Evolutionary conservation across 2,888 invertebrate species (phyloP), one percentile per base, ranked within the genome.

Genomic region (Lamproptera curius): DNA sequence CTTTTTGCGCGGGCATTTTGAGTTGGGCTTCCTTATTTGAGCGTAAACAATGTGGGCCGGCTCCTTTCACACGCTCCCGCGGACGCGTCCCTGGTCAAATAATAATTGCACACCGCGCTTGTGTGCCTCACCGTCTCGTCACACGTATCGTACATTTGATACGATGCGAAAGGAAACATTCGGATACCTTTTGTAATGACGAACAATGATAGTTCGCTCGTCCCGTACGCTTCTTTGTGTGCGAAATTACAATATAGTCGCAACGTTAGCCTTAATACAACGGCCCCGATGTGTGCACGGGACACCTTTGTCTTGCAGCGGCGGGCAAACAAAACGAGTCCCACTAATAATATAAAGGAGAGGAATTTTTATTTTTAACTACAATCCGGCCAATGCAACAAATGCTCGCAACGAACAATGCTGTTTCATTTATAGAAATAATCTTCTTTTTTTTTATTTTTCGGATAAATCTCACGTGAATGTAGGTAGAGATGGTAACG

Each of bases 201-300:
- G 84, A 85, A 86, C 86, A 86, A 85, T 85, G 84, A 87, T 86
- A 86, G 85, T 87, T 86, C 85, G 86, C 80, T 75, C 81, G 84
- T 84, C 79, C 85, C 78, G 75, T 81, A 79, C 81, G n/a, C 81
- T 78, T 62, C 77, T 87, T 85, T 86, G 86, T 87, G 85, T 83
- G 85, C 83, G 67, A 86, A 86, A 86, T 87, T 86, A 86, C 86
- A 86, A 86, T 87, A 81, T 81, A 80, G 81, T 86, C 84, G 83
- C 84, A 83, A 86, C 82, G 74, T 80, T 81, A 73, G 67, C 69
- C 75, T 83, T 81, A 81, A 76, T 76, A 70, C 74, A 63, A 65
- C 53, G 70, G 61, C 67, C 64, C 41, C 65, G 82, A 84, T 84
- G 83, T 80, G 83, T 69, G 83, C 82, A 75, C 72, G 76, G 82